These are phyloP conservation scores for Stomorhina lunata DNA, from an alignment of 2,888 invertebrate genomes.

Conservation along the genomic window DNA sequence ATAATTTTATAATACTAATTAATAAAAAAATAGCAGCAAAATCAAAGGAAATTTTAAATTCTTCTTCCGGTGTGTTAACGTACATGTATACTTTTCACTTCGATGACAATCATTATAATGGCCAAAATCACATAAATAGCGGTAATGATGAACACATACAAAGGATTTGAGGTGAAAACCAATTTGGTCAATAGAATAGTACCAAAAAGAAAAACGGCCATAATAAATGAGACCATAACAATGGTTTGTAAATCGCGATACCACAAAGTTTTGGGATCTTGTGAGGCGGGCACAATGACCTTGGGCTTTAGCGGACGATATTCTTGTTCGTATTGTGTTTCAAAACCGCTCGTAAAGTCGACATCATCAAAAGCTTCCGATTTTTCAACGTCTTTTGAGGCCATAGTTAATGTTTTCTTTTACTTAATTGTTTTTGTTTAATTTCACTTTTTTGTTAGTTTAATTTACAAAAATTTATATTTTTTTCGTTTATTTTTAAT, in stretches of 20 bases:
- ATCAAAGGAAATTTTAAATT: neutral
- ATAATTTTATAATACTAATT: neutral
- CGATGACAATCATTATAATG: slow-evolving; percentile 70
- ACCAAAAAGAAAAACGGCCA: slow-evolving; percentile 70
- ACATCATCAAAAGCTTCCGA: slow-evolving; percentile 69
- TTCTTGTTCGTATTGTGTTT: slow-evolving; percentile 74
- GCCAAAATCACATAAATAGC: slow-evolving; percentile 69
- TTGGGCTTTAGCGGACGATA: slow-evolving; percentile 72
- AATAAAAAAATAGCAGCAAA: neutral
- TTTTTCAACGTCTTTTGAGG: slow-evolving; percentile 33
- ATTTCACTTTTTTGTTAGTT: neutral
- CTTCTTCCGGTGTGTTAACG: slow-evolving; percentile 64
- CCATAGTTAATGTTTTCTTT: slow-evolving; percentile 10
- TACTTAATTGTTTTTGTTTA: neutral
- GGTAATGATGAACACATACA: slow-evolving; percentile 69
- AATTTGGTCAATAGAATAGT: slow-evolving; percentile 70
- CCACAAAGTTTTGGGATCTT: slow-evolving; percentile 71
- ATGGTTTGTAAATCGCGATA: slow-evolving; percentile 72
- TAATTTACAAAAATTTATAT: neutral
- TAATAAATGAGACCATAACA: slow-evolving; percentile 69
- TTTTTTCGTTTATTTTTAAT: neutral
- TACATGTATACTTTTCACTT: slow-evolving; percentile 73
- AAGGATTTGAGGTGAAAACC: slow-evolving; percentile 71
- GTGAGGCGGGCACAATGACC: slow-evolving; percentile 66
- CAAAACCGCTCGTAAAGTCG: slow-evolving; percentile 74